These are phyloP conservation scores for Vollenhovia emeryi DNA, from an alignment of 1,140 invertebrate species.

Conservation along the genomic window DNA sequence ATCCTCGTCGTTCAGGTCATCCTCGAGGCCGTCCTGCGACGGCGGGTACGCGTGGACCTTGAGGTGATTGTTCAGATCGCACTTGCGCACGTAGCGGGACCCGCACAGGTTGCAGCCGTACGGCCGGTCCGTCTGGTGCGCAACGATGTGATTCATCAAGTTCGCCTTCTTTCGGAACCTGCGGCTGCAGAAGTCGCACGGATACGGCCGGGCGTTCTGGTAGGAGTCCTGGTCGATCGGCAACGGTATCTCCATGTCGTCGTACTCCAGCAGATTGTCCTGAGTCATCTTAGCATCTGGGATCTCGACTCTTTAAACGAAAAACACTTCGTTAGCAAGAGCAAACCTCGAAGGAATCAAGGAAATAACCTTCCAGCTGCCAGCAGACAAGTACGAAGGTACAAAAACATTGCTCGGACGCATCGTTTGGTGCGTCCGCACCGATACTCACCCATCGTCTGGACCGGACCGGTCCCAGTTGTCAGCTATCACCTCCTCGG, in stretches of 20 bases:
- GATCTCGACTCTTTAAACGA: slow-evolving; percentile 87
- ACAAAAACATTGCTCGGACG: not conserved
- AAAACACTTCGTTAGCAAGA: not conserved
- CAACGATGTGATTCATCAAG: slow-evolving; percentile 93
- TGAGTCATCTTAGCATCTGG: slow-evolving; percentile 85
- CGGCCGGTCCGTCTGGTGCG: slow-evolving; percentile 92
- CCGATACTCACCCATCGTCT: slow-evolving; percentile 87
- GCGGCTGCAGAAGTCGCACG: slow-evolving; percentile 93
- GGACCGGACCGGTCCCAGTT: slow-evolving; percentile 90
- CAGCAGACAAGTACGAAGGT: not conserved
- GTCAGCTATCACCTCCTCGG: slow-evolving; percentile 92
- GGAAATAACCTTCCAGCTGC: not conserved
- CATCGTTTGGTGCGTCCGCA: slow-evolving; percentile 15
- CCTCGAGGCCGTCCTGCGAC: slow-evolving; percentile 81
- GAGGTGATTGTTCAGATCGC: slow-evolving; percentile 92
- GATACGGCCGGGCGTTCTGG: slow-evolving; percentile 92
- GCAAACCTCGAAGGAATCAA: not conserved
- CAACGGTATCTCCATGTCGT: slow-evolving; percentile 91
- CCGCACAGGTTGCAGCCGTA: slow-evolving; percentile 93
- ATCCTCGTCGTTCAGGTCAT: slow-evolving; percentile 86
- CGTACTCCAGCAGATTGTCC: slow-evolving; percentile 87
- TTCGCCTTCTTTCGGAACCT: slow-evolving; percentile 93
- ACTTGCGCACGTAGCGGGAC: slow-evolving; percentile 90
- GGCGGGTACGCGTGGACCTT: slow-evolving; percentile 92
- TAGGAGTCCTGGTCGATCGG: slow-evolving; percentile 93